Percentiles rank a stretch among this genome's conserved stretches.
phyloP scores from a whole-genome alignment of 2,797 vertebrate genomes.

The Ctenopoma kingsleyae region DNA sequence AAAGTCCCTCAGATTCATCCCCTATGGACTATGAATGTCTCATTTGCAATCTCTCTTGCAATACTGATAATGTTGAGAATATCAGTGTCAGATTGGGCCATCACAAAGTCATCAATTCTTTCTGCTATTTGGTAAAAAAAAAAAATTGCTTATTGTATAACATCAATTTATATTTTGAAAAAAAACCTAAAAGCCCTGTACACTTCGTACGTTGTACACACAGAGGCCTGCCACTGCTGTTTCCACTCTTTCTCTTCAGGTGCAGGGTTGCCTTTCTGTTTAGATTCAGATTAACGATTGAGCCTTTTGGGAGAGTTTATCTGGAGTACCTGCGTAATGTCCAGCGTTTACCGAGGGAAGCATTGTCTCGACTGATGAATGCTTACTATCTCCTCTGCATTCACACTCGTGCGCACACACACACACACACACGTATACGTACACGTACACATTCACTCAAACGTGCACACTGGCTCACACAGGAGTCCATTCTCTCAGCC shows the following conservation, averaged over 20 bases:
- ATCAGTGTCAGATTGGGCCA: too few species aligned
- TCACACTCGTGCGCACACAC: slow-evolving; percentile 18
- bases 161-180: slow-evolving; percentile 10
- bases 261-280: slow-evolving; percentile 37
- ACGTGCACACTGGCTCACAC: slow-evolving; percentile 46
- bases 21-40: background rate
- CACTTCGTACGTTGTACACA: background rate
- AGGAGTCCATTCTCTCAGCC: slow-evolving; percentile 64
- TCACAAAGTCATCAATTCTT: background rate
- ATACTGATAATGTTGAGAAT: too few species aligned
- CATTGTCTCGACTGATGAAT: slow-evolving; percentile 60
- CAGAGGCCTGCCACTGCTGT: slow-evolving; percentile 31
- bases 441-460: slow-evolving; percentile 20
- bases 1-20: background rate
- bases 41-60: too few species aligned
- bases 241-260: slow-evolving; percentile 35
- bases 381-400: slow-evolving; percentile 50
- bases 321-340: slow-evolving; percentile 59
- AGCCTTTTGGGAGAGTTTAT: slow-evolving; percentile 64
- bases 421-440: slow-evolving; percentile 9
- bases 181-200: background rate
- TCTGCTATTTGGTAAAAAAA: background rate
- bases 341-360: slow-evolving; percentile 54
- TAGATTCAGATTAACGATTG: slow-evolving; percentile 60
- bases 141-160: too few species aligned